Evolutionary conservation across 2,888 invertebrate species (phyloP), one percentile per base, ranked within the genome.

Genomic region (Macropis europaea): DNA sequence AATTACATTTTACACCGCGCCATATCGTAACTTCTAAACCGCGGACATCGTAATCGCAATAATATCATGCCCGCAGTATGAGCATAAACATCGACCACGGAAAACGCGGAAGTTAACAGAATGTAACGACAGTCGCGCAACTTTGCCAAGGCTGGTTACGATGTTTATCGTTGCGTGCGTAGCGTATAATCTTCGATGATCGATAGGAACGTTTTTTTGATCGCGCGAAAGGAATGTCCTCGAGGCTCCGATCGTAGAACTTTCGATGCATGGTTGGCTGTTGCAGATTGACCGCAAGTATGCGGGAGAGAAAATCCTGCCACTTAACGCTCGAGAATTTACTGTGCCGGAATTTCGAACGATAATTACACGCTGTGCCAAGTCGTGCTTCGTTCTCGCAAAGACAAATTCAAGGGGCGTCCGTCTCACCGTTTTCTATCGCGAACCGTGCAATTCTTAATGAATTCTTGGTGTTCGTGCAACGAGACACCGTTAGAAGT

Each of bases 281-380:
- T 50, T 17, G 52, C 15, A 34, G 42, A 52, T 67, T 48, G 52
- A 40, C 54, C 43, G 22, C 26, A 45, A 32, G 43, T 62, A 70
- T 54, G 57, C 52, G 38, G 54, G 50, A 62, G 63, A 73, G 81
- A 81, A 77, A 77, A 81, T 70, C 45, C 60, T 26, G 59, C 54
- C 53, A 54, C 40, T 67, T 77, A 63, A 34, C 63, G 56, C 42
- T 24, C 26, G 43, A 62, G 81, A 75, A 75, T 79, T 80, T 56
- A 67, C 48, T 42, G 59, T 38, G 38, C 24, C 61, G 69, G 70
- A 75, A 81, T 79, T 77, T 69, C 62, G 32, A 60, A 54, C 61
- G 74, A 79, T 81, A 79, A 77, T 77, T 81, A 73, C 75, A 67
- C 68, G 56, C 68, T 67, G 70, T 80, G 73, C 76, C 76, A 77